These are phyloP conservation scores for Epinotia nisella DNA, from an alignment of 2,888 invertebrate species.

Conservation along the genomic window DNA sequence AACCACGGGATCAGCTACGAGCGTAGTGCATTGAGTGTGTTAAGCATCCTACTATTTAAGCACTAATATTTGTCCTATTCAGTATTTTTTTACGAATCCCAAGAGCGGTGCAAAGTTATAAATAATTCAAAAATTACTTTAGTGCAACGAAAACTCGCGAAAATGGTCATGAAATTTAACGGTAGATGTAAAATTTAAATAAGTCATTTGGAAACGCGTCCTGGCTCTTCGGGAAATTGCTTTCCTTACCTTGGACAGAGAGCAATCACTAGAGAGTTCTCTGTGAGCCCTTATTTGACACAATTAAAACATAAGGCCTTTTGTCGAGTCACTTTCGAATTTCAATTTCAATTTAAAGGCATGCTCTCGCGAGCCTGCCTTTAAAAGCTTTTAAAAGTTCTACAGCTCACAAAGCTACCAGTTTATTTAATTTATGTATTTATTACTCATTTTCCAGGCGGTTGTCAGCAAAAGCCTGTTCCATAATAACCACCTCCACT, in stretches of 20 bases:
- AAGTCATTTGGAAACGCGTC: slow-evolving; percentile 43
- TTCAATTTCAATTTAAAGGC: no score
- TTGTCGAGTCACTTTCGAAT: no score
- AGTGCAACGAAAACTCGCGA: slow-evolving; percentile 33
- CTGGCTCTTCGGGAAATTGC: slow-evolving; percentile 38
- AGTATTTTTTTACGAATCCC: neutral
- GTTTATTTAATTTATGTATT: no score
- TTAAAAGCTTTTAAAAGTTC: no score
- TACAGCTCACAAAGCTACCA: no score
- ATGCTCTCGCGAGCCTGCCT: no score
- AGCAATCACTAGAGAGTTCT: slow-evolving; percentile 11
- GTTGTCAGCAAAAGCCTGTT: slow-evolving; percentile 94
- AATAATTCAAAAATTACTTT: slow-evolving; percentile 34
- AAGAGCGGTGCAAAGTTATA: neutral
- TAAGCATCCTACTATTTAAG: no score
- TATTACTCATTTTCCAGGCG: slow-evolving; percentile 57
- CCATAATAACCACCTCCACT: slow-evolving; percentile 97
- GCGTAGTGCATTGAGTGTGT: no score
- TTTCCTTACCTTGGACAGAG: slow-evolving; percentile 32
- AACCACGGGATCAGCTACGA: no score
- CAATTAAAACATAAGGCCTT: neutral
- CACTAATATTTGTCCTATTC: no score
- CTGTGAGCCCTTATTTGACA: neutral
- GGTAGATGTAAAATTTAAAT: slow-evolving; percentile 43
- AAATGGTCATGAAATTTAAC: slow-evolving; percentile 33